Conservation (phyloP, 2,113 vertebrate genomes). For the Brienomyrus longianalis region DNA sequence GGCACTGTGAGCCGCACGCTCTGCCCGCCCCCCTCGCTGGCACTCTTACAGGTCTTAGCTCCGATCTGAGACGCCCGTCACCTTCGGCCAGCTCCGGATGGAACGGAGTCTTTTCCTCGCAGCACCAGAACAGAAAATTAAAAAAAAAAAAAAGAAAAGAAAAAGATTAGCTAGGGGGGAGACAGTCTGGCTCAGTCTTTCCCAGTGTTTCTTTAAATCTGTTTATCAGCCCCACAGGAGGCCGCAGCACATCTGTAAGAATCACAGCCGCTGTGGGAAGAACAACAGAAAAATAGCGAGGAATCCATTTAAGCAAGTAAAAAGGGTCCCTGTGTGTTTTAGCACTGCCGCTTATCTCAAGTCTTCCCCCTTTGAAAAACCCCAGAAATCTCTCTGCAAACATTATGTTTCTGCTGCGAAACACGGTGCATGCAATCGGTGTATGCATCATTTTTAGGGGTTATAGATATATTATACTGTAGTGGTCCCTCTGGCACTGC, state of each 20-base stretch:
- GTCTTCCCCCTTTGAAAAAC: background rate
- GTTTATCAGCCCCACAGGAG: background rate
- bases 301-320: background rate
- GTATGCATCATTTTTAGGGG: background rate
- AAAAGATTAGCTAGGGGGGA: background rate
- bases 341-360: background rate
- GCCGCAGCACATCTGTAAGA: background rate
- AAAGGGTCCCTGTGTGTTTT: background rate
- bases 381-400: background rate
- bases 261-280: background rate
- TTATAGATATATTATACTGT: background rate
- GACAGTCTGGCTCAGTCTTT: background rate
- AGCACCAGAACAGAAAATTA: background rate
- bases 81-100: background rate
- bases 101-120: background rate
- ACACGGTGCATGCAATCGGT: background rate
- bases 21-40: background rate
- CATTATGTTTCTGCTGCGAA: background rate
- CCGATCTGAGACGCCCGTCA: background rate
- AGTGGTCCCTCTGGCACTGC: background rate
- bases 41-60: background rate
- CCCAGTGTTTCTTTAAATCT: background rate
- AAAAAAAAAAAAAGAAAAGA: background rate
- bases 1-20: constrained; percentile 20
- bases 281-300: background rate